Conservation (phyloP, 2,888 invertebrate genomes). For the Pandemis corylana region DNA sequence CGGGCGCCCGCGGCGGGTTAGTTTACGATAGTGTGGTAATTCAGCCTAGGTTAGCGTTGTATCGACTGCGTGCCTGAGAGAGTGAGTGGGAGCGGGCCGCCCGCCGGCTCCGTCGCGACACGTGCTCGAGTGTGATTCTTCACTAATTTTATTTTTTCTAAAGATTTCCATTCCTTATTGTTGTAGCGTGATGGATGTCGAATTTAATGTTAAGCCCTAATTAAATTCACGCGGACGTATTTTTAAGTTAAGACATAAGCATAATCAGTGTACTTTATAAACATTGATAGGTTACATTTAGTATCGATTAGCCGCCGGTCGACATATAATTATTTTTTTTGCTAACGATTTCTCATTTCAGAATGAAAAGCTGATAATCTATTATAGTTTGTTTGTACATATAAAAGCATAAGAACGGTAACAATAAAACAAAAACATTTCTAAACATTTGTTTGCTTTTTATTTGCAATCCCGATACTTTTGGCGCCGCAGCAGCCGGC, state of each 20-base stretch:
- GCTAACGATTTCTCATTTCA: constrained; percentile 79
- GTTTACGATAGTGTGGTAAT: constrained; percentile 74
- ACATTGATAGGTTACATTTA: constrained; percentile 64
- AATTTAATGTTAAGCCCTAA: constrained; percentile 72
- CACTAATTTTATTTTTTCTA: constrained; percentile 68
- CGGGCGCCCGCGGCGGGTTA: constrained; percentile 49
- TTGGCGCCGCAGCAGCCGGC: neutral
- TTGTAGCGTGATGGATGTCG: constrained; percentile 80
- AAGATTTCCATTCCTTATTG: constrained; percentile 82
- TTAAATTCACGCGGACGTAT: constrained; percentile 72
- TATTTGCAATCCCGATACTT: constrained; percentile 45
- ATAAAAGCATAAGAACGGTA: constrained; percentile 83
- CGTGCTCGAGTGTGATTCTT: constrained; percentile 69
- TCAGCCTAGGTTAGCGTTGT: constrained; percentile 76
- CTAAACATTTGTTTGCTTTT: constrained; percentile 69
- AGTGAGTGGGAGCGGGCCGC: constrained; percentile 27
- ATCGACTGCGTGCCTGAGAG: constrained; percentile 57
- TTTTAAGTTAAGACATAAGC: constrained; percentile 82
- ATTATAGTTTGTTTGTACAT: constrained; percentile 85
- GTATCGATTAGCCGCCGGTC: constrained; percentile 65
- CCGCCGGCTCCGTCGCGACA: constrained; percentile 43
- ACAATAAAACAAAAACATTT: constrained; percentile 83
- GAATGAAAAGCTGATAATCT: constrained; percentile 79
- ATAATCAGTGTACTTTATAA: constrained; percentile 76
- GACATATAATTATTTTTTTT: constrained; percentile 66